A percentile compares a stretch with the other conserved stretches of the same genome.
These are phyloP conservation scores for chimpanzee (Pan troglodytes) DNA, from an alignment of 2,113 vertebrate genomes.

Conservation along the genomic window NHGRI_mPanTro3-v2.1_pri NC_086015.1:67570501-67571000, in stretches of 20 bases:
- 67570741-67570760: too few species aligned
- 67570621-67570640: not conserved
- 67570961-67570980: not conserved
- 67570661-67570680: not conserved
- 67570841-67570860: not conserved
- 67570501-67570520: conserved; percentile 10
- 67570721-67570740: not conserved
- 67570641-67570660: not conserved
- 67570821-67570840: not conserved
- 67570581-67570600: not conserved
- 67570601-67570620: not conserved
- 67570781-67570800: not conserved
- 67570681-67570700: not conserved
- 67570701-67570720: not conserved
- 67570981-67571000: not conserved
- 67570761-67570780: not conserved
- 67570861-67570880: not conserved
- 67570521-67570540: not conserved
- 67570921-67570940: not conserved
- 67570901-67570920: not conserved
- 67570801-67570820: not conserved
- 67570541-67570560: not conserved
- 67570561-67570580: not conserved
- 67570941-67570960: not conserved
- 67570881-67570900: not conserved